A percentile compares a stretch with the other conserved stretches of the same genome.
These are phyloP conservation scores for Hybos culiciformis DNA, from an alignment of 2,888 invertebrate species.

Conservation along the genomic window DNA sequence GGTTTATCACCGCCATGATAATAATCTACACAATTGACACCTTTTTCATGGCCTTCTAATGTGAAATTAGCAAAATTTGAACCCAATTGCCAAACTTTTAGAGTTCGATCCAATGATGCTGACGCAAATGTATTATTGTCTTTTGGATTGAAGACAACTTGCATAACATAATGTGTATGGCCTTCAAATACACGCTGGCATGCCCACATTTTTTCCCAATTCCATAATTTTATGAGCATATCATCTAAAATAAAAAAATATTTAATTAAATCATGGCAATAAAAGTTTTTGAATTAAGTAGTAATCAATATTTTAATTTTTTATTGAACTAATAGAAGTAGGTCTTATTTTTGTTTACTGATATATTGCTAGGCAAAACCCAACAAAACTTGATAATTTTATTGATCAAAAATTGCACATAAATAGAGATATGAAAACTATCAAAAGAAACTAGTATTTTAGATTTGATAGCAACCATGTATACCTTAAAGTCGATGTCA, in stretches of 20 bases:
- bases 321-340: too few relatives aligned
- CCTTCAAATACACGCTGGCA: conserved; percentile 99
- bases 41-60: conserved; percentile 94
- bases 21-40: conserved; percentile 98
- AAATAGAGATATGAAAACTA: neutral
- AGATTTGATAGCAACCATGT: neutral
- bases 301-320: neutral
- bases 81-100: conserved; percentile 98
- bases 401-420: neutral
- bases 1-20: conserved; percentile 99
- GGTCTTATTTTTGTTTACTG: too few relatives aligned
- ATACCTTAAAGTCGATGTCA: neutral
- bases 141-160: conserved; percentile 97
- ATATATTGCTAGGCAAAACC: too few relatives aligned
- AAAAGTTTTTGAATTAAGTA: neutral
- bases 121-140: conserved; percentile 99
- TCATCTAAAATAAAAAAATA: conserved; percentile 63
- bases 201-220: conserved; percentile 98
- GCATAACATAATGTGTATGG: conserved; percentile 99
- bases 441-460: neutral
- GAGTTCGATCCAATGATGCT: conserved; percentile 93
- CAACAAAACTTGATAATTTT: too few relatives aligned
- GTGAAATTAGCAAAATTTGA: conserved; percentile 97
- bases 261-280: neutral
- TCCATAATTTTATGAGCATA: conserved; percentile 97